phyloP scores from a whole-genome alignment of 2,113 vertebrate genomes.

The Turdus rufiventris region DNA sequence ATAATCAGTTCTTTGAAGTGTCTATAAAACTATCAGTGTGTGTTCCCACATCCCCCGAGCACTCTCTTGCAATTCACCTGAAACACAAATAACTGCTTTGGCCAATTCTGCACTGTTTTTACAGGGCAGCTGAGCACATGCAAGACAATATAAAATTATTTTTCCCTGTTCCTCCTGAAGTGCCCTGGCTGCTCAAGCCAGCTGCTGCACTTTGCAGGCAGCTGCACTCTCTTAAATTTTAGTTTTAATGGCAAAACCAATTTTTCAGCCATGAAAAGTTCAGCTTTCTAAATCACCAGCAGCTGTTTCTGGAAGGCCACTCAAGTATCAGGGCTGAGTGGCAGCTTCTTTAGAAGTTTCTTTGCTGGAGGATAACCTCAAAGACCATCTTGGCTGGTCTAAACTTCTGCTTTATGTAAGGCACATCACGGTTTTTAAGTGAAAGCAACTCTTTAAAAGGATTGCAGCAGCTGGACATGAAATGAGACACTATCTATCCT shows the following conservation, averaged over 20 bases:
- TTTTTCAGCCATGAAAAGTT: constrained; percentile 24
- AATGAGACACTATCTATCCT: background rate
- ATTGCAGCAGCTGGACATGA: background rate
- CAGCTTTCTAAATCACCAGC: background rate
- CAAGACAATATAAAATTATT: background rate
- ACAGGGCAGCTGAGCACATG: background rate
- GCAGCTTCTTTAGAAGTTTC: background rate
- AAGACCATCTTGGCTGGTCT: background rate
- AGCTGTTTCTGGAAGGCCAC: constrained; percentile 43
- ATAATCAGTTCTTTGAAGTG: background rate
- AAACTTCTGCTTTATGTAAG: constrained; percentile 25
- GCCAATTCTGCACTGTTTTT: background rate
- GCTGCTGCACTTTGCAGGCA: constrained; percentile 28
- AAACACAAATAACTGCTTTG: background rate
- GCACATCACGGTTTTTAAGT: background rate
- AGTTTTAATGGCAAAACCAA: constrained; percentile 30
- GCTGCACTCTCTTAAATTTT: constrained; percentile 44
- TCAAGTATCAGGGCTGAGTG: background rate
- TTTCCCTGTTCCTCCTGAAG: background rate
- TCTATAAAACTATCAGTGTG: background rate
- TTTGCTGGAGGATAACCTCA: background rate
- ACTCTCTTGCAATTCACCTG: background rate
- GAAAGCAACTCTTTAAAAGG: constrained; percentile 3
- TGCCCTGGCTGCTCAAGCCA: background rate
- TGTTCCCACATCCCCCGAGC: accelerated